Evolutionary conservation across 35 echinoderm and acorn worm genomes (phyloP).

Genomic region (Heliocidaris tuberculata): DNA sequence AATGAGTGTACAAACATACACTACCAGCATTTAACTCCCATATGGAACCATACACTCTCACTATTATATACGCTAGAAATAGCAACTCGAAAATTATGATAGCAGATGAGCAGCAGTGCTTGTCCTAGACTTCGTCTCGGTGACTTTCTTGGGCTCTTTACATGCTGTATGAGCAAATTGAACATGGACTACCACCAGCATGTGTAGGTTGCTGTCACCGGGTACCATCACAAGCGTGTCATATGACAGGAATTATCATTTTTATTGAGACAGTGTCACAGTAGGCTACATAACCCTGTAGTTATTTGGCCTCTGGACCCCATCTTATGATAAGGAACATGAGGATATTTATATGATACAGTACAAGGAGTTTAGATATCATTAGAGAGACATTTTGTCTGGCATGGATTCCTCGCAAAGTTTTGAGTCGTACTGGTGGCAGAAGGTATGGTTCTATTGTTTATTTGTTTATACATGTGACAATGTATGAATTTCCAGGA

Average conservation of each 20-base stretch:
- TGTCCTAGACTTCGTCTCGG: background rate
- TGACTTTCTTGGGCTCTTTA: background rate
- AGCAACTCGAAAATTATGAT: slow-evolving; percentile 3
- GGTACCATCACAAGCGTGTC: background rate
- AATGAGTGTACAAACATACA: background rate
- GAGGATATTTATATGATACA: background rate
- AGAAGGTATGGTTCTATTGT: background rate
- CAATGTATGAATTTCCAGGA: too few species aligned
- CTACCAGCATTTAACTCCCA: background rate
- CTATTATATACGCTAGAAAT: background rate
- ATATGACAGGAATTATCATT: background rate
- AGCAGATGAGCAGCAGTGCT: background rate
- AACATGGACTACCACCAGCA: background rate
- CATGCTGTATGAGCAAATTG: background rate
- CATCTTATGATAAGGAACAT: background rate
- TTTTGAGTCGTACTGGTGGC: background rate
- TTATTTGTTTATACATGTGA: too few species aligned
- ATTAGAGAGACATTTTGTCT: background rate
- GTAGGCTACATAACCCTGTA: background rate
- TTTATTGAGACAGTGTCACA: background rate
- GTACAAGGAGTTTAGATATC: background rate
- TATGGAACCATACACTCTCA: background rate
- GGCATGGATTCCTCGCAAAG: background rate
- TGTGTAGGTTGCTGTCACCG: background rate
- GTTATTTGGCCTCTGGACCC: background rate